These are phyloP conservation scores for Phocoena sinus DNA, from an alignment of 2,113 vertebrate genomes.

Conservation along the genomic window DNA sequence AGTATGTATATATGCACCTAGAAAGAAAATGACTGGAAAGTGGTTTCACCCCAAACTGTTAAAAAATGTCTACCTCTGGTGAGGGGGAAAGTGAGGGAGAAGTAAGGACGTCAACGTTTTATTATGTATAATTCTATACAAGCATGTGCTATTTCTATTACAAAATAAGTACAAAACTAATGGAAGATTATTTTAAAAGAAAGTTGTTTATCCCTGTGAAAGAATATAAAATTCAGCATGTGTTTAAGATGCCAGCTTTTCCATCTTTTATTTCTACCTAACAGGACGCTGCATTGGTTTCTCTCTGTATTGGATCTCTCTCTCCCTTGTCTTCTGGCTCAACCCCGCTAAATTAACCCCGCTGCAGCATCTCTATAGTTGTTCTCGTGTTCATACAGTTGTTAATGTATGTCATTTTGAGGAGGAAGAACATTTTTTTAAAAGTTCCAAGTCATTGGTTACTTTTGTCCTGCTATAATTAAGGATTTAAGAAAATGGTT, in stretches of 20 bases:
- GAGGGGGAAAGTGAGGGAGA: not conserved
- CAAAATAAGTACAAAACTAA: constrained; percentile 29
- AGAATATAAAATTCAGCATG: not conserved
- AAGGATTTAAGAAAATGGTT: constrained; percentile 21
- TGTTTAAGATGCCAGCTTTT: not conserved
- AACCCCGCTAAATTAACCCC: not conserved
- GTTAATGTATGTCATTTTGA: constrained; percentile 16
- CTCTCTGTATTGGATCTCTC: not conserved
- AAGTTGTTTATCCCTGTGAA: not conserved
- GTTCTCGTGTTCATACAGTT: not conserved
- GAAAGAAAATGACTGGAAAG: not conserved
- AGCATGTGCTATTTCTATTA: constrained; percentile 2
- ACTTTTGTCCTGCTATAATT: constrained; percentile 37
- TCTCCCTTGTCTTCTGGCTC: not conserved
- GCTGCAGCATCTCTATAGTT: not conserved
- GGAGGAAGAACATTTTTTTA: not conserved
- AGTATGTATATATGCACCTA: not conserved
- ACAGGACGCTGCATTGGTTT: not conserved
- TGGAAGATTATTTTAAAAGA: not conserved
- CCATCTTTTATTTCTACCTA: constrained; percentile 21
- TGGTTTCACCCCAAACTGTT: not conserved
- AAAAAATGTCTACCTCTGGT: not conserved
- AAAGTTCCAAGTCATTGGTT: constrained; percentile 24
- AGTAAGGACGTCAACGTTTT: constrained; percentile 8
- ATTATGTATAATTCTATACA: not conserved